phyloP scores from a whole-genome alignment of 2,888 invertebrate species.

The Aelia acuminata region DNA sequence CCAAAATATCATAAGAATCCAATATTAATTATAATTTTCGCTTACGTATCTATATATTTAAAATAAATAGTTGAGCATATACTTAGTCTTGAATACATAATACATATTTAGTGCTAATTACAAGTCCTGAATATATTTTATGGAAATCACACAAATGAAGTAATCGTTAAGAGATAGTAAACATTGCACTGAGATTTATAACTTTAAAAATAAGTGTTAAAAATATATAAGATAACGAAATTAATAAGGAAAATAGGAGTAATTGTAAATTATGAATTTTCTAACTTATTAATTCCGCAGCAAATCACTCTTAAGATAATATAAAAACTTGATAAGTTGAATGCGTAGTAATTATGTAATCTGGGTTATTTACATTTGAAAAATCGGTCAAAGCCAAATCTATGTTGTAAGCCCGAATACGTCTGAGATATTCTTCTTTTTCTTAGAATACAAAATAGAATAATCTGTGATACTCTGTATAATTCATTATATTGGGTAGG shows the following conservation, averaged over 20 bases:
- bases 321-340: not conserved
- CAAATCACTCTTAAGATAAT: not conserved
- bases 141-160: constrained; percentile 6
- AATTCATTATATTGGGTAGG: too few species aligned
- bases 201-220: not conserved
- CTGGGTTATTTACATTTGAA: not conserved
- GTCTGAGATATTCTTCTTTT: too few species aligned
- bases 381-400: too few species aligned
- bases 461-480: too few species aligned
- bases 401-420: too few species aligned
- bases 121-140: not conserved
- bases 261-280: constrained; percentile 16
- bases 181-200: not conserved
- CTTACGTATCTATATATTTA: too few species aligned
- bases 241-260: constrained; percentile 21
- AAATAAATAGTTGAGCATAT: too few species aligned
- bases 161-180: constrained; percentile 12
- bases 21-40: too few species aligned
- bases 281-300: not conserved
- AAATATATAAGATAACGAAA: constrained; percentile 1
- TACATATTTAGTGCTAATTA: too few species aligned
- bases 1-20: too few species aligned
- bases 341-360: not conserved
- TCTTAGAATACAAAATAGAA: too few species aligned
- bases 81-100: not conserved